Evolutionary conservation across 2,113 vertebrate species (phyloP).

Genomic region (Apeltes quadracus): DNA sequence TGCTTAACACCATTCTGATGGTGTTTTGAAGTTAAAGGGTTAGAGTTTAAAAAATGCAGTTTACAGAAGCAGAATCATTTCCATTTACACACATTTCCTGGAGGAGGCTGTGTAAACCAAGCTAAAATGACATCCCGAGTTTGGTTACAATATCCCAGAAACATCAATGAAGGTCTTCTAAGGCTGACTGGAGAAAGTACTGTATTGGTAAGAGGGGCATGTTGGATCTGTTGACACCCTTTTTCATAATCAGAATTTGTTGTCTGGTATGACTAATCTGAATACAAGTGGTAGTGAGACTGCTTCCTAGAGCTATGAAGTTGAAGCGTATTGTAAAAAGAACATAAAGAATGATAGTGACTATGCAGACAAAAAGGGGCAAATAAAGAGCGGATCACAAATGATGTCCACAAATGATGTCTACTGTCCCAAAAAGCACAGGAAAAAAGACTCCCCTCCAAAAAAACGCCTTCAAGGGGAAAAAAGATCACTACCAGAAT

Average conservation of each 20-base stretch:
- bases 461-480: conserved; percentile 10
- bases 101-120: not conserved
- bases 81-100: not conserved
- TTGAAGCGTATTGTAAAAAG: not conserved
- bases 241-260: too few relatives aligned
- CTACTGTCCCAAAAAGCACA: too few relatives aligned
- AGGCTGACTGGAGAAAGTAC: too few relatives aligned
- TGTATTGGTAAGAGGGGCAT: too few relatives aligned
- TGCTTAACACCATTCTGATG: not conserved
- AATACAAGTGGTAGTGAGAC: not conserved
- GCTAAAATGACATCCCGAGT: not conserved
- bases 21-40: not conserved
- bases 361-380: not conserved
- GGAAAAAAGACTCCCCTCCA: too few relatives aligned
- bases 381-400: too few relatives aligned
- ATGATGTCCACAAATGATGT: too few relatives aligned
- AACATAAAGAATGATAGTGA: not conserved
- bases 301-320: too few relatives aligned
- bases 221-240: too few relatives aligned
- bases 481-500: too few relatives aligned
- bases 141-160: not conserved
- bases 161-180: not conserved
- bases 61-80: not conserved
- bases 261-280: not conserved
- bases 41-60: not conserved